Evolutionary conservation across 2,888 invertebrate species (phyloP).

Genomic region (Mesorhabditis spiculigera): DNA sequence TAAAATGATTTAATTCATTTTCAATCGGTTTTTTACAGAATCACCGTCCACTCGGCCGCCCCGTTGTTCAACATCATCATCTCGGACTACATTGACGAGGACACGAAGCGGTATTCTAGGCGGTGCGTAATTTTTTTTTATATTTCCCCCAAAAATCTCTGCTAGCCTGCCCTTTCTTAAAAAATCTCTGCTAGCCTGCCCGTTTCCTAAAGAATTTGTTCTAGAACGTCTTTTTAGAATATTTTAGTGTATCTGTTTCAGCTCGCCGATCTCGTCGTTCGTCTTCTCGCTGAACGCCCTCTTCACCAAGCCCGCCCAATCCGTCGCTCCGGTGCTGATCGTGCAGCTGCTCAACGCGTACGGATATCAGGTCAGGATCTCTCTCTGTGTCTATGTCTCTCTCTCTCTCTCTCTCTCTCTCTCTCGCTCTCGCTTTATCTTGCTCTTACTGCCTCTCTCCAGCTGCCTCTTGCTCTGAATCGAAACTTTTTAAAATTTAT

Average conservation of each 20-base stretch:
- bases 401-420: no score
- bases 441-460: no score
- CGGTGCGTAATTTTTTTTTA: constrained; percentile 12
- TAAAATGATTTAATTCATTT: constrained; percentile 1
- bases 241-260: no score
- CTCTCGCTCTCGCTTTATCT: no score
- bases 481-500: no score
- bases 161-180: no score
- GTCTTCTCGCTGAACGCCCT: constrained; percentile 56
- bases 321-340: constrained; percentile 50
- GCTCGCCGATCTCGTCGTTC: constrained; percentile 46
- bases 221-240: not conserved
- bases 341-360: constrained; percentile 45
- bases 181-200: no score
- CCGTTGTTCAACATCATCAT: constrained; percentile 56
- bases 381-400: no score
- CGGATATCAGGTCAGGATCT: constrained; percentile 38
- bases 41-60: constrained; percentile 51
- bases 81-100: constrained; percentile 57
- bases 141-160: no score
- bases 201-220: not conserved
- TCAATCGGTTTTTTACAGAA: constrained; percentile 28
- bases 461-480: no score
- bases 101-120: constrained; percentile 29
- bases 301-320: constrained; percentile 56